Percentiles rank a stretch among this genome's conserved stretches.
These are phyloP conservation scores for Cyanistes caeruleus DNA, from an alignment of 2,113 vertebrate genomes.

Conservation along the genomic window DNA sequence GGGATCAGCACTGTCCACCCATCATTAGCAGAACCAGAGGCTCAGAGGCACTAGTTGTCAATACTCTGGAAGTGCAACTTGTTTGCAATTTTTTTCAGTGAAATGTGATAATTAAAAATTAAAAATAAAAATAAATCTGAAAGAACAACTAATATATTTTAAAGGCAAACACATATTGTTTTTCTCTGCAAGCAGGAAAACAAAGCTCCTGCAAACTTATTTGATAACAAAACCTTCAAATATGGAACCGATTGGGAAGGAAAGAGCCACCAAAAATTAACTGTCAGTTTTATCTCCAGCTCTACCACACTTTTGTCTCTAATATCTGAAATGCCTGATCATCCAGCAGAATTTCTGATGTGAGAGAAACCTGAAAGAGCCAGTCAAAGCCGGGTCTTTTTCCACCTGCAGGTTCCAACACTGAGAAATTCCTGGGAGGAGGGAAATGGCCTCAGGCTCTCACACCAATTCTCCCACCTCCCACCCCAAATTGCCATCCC, in stretches of 20 bases:
- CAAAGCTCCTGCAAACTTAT: neutral
- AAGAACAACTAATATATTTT: neutral
- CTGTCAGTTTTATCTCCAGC: neutral
- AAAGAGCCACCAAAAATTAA: neutral
- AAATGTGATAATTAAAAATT: neutral
- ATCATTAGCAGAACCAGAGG: neutral
- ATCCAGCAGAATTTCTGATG: neutral
- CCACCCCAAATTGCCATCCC: neutral
- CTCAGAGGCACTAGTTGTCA: neutral
- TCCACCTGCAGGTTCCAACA: neutral
- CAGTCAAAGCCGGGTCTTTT: fast-evolving
- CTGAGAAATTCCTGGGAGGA: neutral
- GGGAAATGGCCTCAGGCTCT: neutral
- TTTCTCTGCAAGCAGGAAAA: neutral
- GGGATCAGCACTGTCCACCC: neutral
- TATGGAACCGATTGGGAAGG: neutral
- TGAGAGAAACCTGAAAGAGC: neutral
- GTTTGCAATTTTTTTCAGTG: neutral
- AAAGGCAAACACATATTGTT: neutral
- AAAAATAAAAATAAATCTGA: neutral
- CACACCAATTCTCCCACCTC: neutral
- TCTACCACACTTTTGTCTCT: neutral
- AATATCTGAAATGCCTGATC: neutral
- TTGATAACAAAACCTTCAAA: neutral
- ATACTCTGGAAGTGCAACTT: neutral